phyloP scores from a whole-genome alignment of 53 echinoderm and acorn worm genomes.

The Paelopatides confundens region DNA sequence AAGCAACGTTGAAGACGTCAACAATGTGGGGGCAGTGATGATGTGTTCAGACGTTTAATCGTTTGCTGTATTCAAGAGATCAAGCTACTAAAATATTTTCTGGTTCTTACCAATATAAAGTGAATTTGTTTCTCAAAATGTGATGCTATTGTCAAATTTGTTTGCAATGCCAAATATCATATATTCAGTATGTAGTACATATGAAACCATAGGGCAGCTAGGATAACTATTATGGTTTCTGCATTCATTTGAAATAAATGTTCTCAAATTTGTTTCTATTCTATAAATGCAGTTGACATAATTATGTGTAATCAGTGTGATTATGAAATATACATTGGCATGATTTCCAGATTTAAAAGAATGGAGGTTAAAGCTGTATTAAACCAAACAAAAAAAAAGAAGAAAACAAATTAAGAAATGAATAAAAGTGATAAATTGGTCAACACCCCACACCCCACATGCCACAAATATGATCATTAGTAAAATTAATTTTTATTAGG shows the following conservation, averaged over 20 bases:
- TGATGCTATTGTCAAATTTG: neutral
- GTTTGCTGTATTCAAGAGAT: neutral
- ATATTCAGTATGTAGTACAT: neutral
- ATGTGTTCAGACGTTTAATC: neutral
- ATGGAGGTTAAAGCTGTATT: too few species aligned
- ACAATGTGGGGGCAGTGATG: neutral
- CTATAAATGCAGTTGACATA: too few species aligned
- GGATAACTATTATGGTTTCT: neutral
- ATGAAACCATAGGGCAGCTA: neutral
- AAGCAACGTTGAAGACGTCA: neutral
- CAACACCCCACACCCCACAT: too few species aligned
- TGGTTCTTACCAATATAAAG: neutral
- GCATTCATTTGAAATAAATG: neutral
- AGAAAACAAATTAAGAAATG: too few species aligned
- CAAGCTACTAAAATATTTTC: neutral
- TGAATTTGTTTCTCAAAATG: neutral
- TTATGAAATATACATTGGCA: too few species aligned
- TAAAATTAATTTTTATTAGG: too few species aligned
- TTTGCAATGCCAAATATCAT: neutral
- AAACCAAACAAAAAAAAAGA: too few species aligned
- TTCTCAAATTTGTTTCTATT: too few species aligned
- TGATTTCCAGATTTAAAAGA: too few species aligned
- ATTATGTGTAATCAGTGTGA: too few species aligned
- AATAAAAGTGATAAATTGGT: too few species aligned
- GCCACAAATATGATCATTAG: too few species aligned